A percentile compares a stretch with the other conserved stretches of the same genome.
phyloP scores from a whole-genome alignment of 2,888 invertebrate genomes.

The Drosophila anomalata region DNA sequence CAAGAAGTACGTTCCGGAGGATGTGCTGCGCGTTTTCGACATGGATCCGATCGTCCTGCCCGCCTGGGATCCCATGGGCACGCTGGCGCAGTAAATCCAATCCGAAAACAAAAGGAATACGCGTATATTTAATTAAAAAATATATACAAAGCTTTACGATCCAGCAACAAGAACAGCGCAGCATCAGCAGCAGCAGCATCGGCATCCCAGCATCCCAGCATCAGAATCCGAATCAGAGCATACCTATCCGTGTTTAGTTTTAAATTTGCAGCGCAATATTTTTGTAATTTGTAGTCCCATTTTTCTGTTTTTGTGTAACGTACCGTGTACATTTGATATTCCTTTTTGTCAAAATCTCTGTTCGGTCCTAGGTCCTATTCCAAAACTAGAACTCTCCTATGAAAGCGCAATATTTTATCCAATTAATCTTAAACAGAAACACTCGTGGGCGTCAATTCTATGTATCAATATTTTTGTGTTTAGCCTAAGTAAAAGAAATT shows the following conservation, averaged over 20 bases:
- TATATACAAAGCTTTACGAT: constrained; percentile 64
- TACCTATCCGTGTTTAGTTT: constrained; percentile 18
- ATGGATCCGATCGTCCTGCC: constrained; percentile 91
- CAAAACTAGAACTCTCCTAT: background rate
- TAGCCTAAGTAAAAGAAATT: constrained; percentile 56
- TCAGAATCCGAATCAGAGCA: background rate
- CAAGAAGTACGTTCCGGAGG: constrained; percentile 90
- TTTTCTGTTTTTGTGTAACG: background rate
- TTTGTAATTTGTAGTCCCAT: constrained; percentile 30
- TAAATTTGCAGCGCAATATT: constrained; percentile 32
- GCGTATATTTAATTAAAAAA: constrained; percentile 22
- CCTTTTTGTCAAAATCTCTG: no score
- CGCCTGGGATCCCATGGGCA: constrained; percentile 98
- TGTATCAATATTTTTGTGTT: constrained; percentile 40
- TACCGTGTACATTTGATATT: constrained; percentile 11
- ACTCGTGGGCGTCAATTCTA: constrained; percentile 44
- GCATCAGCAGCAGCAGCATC: background rate
- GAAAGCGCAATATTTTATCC: background rate
- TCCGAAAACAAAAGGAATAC: constrained; percentile 1
- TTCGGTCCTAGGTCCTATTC: no score
- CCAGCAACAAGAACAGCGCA: constrained; percentile 21
- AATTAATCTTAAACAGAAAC: background rate
- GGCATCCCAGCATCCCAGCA: background rate
- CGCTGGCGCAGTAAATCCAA: constrained; percentile 86
- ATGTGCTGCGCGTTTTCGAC: constrained; percentile 90